phyloP scores from a whole-genome alignment of 1,140 invertebrate genomes.

The Adelges cooleyi region DNA sequence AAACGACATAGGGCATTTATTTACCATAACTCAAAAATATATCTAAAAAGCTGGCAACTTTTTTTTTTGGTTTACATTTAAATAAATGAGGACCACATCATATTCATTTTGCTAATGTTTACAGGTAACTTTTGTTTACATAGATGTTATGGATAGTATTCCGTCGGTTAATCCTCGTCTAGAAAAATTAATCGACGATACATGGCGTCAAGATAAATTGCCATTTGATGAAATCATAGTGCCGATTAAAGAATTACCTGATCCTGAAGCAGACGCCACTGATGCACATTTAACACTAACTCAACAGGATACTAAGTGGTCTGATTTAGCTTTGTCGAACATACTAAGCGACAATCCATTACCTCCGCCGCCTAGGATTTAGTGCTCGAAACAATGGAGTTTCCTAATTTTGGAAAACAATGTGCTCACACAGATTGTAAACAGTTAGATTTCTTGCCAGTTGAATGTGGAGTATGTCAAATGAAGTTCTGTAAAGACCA shows the following conservation, averaged over 20 bases:
- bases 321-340: conserved; percentile 57
- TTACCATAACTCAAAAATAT: too few relatives aligned
- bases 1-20: too few relatives aligned
- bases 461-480: conserved; percentile 38
- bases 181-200: conserved; percentile 76
- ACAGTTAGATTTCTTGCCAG: conserved; percentile 42
- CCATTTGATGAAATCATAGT: conserved; percentile 84
- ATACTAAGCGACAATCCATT: conserved; percentile 15
- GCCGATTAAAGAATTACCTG: conserved; percentile 73
- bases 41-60: too few relatives aligned
- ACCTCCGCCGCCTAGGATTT: conserved; percentile 1
- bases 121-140: too few relatives aligned
- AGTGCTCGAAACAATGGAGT: conserved; percentile 36
- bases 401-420: conserved; percentile 38
- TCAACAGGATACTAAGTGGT: conserved; percentile 85
- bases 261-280: conserved; percentile 86
- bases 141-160: conserved; percentile 34
- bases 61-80: too few relatives aligned
- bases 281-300: conserved; percentile 78
- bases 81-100: too few relatives aligned
- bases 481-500: conserved; percentile 41
- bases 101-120: too few relatives aligned
- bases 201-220: conserved; percentile 75
- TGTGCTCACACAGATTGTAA: conserved; percentile 39
- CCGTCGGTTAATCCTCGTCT: conserved; percentile 56